These are phyloP conservation scores for Hyles euphorbiae DNA, from an alignment of 1,140 invertebrate species.

Conservation along the genomic window DNA sequence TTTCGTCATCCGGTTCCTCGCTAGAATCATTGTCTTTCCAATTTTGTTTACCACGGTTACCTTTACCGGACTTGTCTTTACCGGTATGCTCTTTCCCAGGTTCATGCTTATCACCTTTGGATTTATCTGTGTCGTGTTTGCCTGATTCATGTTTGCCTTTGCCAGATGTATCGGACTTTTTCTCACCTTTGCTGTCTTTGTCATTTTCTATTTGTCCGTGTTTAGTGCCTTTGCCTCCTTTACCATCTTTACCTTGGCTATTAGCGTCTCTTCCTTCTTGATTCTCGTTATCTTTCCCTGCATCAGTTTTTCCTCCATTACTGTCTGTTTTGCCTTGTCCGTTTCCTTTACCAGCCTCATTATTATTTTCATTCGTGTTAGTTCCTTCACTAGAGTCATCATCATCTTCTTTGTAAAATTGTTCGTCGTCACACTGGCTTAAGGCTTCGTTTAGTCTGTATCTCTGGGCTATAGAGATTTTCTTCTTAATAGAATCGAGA, in stretches of 20 bases:
- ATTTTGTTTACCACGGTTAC: not conserved
- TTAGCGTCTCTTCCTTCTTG: not conserved
- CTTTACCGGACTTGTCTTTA: not conserved
- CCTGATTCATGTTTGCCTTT: not conserved
- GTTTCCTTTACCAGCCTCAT: no score
- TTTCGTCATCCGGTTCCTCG: no score
- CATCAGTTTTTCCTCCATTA: no score
- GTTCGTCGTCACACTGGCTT: not conserved
- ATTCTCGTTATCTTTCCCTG: not conserved
- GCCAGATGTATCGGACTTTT: not conserved
- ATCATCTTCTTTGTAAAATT: not conserved
- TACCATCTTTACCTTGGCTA: not conserved
- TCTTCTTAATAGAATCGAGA: not conserved
- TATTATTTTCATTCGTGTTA: not conserved
- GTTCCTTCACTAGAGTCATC: no score
- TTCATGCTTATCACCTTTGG: not conserved
- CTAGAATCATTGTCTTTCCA: not conserved
- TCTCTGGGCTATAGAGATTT: not conserved
- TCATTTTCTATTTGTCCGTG: not conserved
- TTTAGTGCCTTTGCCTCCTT: not conserved
- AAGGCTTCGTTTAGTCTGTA: slow-evolving; percentile 3
- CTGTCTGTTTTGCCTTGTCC: no score
- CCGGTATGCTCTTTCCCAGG: not conserved
- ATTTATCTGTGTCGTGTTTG: not conserved
- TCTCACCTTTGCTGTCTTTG: not conserved